Evolutionary conservation across 2,888 invertebrate genomes (phyloP).

Genomic region (Heliothis peltigera): DNA sequence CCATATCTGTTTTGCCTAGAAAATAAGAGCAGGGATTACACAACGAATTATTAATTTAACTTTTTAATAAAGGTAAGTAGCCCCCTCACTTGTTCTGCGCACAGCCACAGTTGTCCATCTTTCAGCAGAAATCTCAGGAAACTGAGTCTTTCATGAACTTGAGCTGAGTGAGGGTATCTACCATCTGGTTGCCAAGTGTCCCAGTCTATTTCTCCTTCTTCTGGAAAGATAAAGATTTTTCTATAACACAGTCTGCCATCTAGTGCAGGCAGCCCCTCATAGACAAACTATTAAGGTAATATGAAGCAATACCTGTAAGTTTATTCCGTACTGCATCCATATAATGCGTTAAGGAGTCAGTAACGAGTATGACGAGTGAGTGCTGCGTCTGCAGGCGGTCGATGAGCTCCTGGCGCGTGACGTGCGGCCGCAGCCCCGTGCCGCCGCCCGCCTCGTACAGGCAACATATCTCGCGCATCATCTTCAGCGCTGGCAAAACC

Average conservation of each 20-base stretch:
- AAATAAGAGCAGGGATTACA: conserved; percentile 57
- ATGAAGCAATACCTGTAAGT: conserved; percentile 69
- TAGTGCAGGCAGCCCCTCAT: too few relatives aligned
- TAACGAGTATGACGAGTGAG: conserved; percentile 97
- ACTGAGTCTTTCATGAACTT: conserved; percentile 98
- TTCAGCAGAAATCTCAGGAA: conserved; percentile 97
- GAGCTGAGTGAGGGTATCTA: conserved; percentile 96
- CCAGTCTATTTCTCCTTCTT: conserved; percentile 94
- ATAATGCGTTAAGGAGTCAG: conserved; percentile 96
- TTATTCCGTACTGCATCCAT: conserved; percentile 95
- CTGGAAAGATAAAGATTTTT: conserved; percentile 76
- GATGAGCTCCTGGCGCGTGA: conserved; percentile 93
- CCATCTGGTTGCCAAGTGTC: conserved; percentile 95
- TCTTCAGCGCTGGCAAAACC: conserved; percentile 98
- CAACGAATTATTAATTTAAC: conserved; percentile 32
- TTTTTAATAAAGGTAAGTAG: conserved; percentile 33
- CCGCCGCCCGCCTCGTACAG: conserved; percentile 95
- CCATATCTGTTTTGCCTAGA: conserved; percentile 98
- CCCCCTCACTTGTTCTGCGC: conserved; percentile 94
- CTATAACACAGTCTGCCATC: background rate
- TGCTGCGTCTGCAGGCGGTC: conserved; percentile 97
- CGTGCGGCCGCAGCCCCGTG: conserved; percentile 83
- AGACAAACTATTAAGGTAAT: background rate
- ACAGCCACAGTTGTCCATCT: conserved; percentile 99
- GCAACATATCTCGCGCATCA: conserved; percentile 98